Percentiles rank a stretch among this genome's conserved stretches.
Conservation (phyloP, 1,140 invertebrate genomes). For the Chironomus striatipennis region DNA sequence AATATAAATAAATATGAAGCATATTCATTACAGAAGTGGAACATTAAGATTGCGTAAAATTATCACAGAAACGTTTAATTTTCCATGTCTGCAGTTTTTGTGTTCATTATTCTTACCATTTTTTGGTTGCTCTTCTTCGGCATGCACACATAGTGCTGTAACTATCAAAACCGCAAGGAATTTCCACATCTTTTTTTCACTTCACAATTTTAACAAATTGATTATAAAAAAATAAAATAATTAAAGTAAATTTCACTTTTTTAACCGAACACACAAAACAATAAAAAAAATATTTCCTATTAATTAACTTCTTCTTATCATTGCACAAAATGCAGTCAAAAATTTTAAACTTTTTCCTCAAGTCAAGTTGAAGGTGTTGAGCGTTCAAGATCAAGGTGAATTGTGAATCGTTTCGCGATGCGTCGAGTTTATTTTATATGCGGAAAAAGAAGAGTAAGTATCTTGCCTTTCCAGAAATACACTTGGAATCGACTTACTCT, state of each 20-base stretch:
- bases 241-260: too few species aligned
- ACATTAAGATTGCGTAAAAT: not conserved
- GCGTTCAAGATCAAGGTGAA: conserved; percentile 11
- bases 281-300: too few species aligned
- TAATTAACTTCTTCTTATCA: not conserved
- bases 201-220: not conserved
- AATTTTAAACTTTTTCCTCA: not conserved
- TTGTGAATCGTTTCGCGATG: not conserved
- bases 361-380: not conserved
- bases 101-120: not conserved
- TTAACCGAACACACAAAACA: too few species aligned
- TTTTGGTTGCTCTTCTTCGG: conserved; percentile 6
- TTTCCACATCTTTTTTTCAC: not conserved
- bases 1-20: not conserved
- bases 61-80: not conserved
- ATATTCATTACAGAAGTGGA: not conserved
- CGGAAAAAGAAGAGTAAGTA: not conserved
- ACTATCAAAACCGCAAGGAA: not conserved
- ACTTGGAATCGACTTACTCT: not conserved
- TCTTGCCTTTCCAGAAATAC: not conserved
- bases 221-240: too few species aligned
- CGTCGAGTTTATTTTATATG: not conserved
- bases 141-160: not conserved
- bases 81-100: too few species aligned
- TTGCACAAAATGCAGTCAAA: not conserved